Evolutionary conservation across 1,140 invertebrate genomes (phyloP).

Genomic region (Neelides sp.): DNA sequence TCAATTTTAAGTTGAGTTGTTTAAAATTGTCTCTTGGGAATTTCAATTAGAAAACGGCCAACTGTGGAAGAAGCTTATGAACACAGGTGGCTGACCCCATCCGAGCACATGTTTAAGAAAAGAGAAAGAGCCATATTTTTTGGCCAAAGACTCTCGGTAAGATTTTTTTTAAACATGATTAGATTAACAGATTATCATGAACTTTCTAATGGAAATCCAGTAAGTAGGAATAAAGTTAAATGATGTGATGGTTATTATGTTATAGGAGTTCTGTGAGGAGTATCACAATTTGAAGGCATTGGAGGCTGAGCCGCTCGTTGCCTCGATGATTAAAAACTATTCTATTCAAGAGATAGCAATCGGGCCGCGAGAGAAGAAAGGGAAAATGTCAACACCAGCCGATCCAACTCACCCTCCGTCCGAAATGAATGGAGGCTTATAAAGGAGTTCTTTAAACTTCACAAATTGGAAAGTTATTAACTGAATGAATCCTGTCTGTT

Average conservation of each 20-base stretch:
- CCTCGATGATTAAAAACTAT: neutral
- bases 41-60: constrained; percentile 64
- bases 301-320: neutral
- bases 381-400: too few species aligned
- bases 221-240: neutral
- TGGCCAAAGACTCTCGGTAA: constrained; percentile 3
- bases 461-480: too few species aligned
- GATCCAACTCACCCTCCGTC: too few species aligned
- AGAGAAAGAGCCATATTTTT: constrained; percentile 6
- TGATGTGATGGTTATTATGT: neutral
- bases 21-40: constrained; percentile 17
- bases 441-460: too few species aligned
- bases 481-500: too few species aligned
- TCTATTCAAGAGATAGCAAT: neutral
- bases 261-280: neutral
- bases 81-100: constrained; percentile 82
- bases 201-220: too few species aligned
- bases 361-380: too few species aligned
- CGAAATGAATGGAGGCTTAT: too few species aligned
- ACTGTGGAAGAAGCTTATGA: constrained; percentile 85
- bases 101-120: constrained; percentile 84
- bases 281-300: neutral
- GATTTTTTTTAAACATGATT: neutral
- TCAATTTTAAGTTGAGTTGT: neutral
- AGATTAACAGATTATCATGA: too few species aligned